These are phyloP conservation scores for Heterohyrax brucei DNA, from an alignment of 2,797 vertebrate genomes.

Conservation along the genomic window DNA sequence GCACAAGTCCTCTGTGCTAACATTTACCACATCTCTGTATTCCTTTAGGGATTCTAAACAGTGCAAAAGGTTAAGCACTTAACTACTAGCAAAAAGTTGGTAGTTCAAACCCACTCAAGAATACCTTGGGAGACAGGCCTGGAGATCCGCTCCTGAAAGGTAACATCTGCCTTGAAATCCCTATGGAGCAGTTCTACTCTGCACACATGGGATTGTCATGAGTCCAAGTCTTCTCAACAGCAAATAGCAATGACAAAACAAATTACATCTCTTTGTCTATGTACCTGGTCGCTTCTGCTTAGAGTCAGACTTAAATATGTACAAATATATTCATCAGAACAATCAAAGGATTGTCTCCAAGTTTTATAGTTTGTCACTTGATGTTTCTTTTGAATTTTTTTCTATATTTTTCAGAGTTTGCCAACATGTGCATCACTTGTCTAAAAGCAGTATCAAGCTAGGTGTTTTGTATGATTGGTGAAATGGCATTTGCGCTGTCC, in stretches of 20 bases:
- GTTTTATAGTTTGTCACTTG: not conserved
- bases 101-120: too few relatives aligned
- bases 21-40: not conserved
- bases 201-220: too few relatives aligned
- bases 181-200: too few relatives aligned
- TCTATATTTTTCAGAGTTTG: not conserved
- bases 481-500: not conserved
- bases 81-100: too few relatives aligned
- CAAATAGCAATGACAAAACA: too few relatives aligned
- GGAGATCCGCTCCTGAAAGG: too few relatives aligned
- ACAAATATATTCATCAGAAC: not conserved
- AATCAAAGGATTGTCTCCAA: not conserved
- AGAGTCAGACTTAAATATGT: not conserved
- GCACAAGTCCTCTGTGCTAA: too few relatives aligned
- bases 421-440: not conserved
- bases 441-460: not conserved
- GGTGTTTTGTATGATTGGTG: not conserved
- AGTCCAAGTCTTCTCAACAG: too few relatives aligned
- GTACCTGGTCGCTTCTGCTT: not conserved
- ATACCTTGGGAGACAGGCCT: too few relatives aligned
- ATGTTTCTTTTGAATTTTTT: not conserved
- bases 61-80: too few relatives aligned
- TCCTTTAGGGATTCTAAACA: not conserved
- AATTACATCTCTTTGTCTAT: not conserved
- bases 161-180: too few relatives aligned